These are phyloP conservation scores for Molothrus aeneus DNA, from an alignment of 2,797 vertebrate genomes.

Conservation along the genomic window DNA sequence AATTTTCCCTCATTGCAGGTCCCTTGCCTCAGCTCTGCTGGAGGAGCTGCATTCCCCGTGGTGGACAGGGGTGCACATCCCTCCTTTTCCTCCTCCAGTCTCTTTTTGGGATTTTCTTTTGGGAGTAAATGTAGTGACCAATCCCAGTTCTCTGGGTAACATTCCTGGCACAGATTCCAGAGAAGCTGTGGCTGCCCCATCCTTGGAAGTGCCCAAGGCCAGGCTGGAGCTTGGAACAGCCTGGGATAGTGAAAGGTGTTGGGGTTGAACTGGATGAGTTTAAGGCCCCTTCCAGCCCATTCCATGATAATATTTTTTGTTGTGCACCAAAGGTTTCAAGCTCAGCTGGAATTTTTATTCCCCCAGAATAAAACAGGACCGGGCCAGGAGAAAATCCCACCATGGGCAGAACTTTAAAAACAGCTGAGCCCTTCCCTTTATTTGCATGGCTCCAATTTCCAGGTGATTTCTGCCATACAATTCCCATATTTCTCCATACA, in stretches of 20 bases:
- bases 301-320: background rate
- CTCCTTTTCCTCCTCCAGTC: background rate
- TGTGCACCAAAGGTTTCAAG: background rate
- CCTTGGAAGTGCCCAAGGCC: background rate
- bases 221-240: background rate
- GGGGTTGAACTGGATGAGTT: background rate
- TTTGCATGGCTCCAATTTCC: background rate
- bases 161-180: background rate
- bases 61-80: background rate
- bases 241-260: background rate
- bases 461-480: background rate
- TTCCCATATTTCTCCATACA: background rate
- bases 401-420: background rate
- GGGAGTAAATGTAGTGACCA: background rate
- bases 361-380: background rate
- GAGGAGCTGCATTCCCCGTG: background rate
- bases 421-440: background rate
- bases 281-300: background rate
- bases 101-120: background rate
- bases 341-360: background rate
- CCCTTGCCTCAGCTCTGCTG: background rate
- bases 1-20: background rate
- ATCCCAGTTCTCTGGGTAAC: background rate
- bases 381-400: background rate
- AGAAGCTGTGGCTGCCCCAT: background rate